Evolutionary conservation across 2,888 invertebrate genomes (phyloP).

Genomic region (Pocota personata): DNA sequence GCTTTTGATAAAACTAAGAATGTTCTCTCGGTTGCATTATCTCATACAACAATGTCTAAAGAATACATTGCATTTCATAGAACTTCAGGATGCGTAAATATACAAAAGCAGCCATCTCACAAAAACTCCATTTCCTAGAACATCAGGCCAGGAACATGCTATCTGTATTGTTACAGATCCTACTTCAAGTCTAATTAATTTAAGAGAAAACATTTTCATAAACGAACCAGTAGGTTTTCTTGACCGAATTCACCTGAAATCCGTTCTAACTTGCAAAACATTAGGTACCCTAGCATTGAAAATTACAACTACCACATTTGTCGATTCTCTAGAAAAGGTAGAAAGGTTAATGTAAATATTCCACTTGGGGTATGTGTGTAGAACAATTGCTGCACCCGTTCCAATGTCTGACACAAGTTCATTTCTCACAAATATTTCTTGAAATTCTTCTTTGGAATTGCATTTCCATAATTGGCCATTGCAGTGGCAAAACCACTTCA

Average conservation of each 20-base stretch:
- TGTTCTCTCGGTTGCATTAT: too few relatives aligned
- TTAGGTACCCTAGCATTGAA: background rate
- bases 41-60: too few relatives aligned
- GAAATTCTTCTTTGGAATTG: conserved; percentile 46
- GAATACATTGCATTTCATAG: too few relatives aligned
- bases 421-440: conserved; percentile 37
- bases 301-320: background rate
- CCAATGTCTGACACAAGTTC: conserved; percentile 27
- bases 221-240: background rate
- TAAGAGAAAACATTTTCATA: background rate
- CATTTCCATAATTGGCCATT: conserved; percentile 68
- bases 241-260: background rate
- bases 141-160: background rate
- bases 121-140: background rate
- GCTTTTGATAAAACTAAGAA: too few relatives aligned
- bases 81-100: background rate
- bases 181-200: background rate
- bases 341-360: conserved; percentile 10
- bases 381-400: background rate
- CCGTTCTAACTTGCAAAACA: background rate
- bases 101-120: background rate
- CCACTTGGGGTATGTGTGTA: background rate
- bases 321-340: background rate
- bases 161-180: background rate
- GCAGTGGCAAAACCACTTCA: conserved; percentile 49